phyloP scores from a whole-genome alignment of 2,888 invertebrate genomes.

The Trilocha varians region DNA sequence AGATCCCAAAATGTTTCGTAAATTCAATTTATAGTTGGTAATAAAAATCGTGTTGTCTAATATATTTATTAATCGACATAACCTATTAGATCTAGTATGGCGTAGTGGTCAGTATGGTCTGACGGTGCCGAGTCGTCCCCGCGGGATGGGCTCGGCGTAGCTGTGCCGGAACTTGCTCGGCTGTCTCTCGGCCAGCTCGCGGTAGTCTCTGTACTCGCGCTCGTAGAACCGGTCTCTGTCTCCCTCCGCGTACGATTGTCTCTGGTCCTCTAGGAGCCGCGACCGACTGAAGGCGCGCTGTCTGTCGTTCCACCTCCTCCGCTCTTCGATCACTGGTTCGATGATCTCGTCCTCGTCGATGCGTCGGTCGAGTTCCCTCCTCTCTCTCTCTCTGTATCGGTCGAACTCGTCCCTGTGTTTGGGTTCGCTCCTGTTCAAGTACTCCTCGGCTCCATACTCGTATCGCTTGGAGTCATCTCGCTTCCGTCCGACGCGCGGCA shows the following conservation, averaged over 20 bases:
- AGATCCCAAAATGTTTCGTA: too few species aligned
- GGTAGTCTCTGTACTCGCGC: conserved; percentile 59
- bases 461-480: conserved; percentile 57
- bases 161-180: conserved; percentile 75
- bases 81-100: conserved; percentile 47
- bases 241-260: conserved; percentile 56
- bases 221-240: conserved; percentile 58
- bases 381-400: conserved; percentile 53
- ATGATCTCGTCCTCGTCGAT: conserved; percentile 64
- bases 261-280: conserved; percentile 58
- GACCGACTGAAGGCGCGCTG: conserved; percentile 65
- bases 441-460: conserved; percentile 61
- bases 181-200: conserved; percentile 54
- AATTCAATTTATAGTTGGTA: too few species aligned
- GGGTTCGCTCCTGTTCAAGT: conserved; percentile 53
- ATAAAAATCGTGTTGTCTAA: too few species aligned
- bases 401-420: conserved; percentile 56
- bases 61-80: background rate
- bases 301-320: conserved; percentile 57
- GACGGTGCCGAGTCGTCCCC: conserved; percentile 64
- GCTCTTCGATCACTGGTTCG: conserved; percentile 58
- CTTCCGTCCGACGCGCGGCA: conserved; percentile 59
- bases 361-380: conserved; percentile 56
- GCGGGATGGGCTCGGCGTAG: conserved; percentile 77
- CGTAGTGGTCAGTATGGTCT: conserved; percentile 66